These are phyloP conservation scores for Drosophila setifemur DNA, from an alignment of 1,140 invertebrate genomes.

Conservation along the genomic window DNA sequence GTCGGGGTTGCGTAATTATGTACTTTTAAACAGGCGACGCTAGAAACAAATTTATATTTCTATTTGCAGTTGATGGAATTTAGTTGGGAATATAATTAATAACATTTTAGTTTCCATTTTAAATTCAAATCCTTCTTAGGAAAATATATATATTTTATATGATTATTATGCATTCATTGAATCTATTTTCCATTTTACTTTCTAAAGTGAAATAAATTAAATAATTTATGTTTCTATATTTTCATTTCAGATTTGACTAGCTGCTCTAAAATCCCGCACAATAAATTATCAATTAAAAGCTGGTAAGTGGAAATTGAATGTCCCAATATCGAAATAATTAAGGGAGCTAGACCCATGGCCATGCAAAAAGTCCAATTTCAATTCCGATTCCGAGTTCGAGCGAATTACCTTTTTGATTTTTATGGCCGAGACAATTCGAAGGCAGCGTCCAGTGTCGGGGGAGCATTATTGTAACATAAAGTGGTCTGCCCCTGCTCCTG, in stretches of 20 bases:
- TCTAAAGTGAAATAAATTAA: too few relatives aligned
- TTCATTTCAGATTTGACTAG: conserved; percentile 5
- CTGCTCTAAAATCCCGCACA: background rate
- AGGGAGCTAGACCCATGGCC: background rate
- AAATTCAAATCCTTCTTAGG: too few relatives aligned
- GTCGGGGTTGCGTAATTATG: conserved; percentile 2
- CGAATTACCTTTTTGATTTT: conserved; percentile 79
- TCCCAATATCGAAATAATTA: conserved; percentile 24
- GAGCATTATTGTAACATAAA: conserved; percentile 80
- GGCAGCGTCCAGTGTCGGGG: conserved; percentile 58
- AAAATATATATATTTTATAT: too few relatives aligned
- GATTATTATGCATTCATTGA: too few relatives aligned
- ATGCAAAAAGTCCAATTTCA: background rate
- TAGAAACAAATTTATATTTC: background rate
- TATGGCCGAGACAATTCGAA: conserved; percentile 81
- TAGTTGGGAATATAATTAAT: too few relatives aligned
- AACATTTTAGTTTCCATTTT: too few relatives aligned
- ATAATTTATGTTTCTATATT: background rate
- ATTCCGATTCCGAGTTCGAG: background rate
- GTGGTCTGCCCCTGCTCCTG: conserved; percentile 45
- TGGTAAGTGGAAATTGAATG: conserved; percentile 32
- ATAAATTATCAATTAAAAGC: background rate
- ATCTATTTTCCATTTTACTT: too few relatives aligned
- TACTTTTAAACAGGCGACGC: background rate
- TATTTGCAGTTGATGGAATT: too few relatives aligned